Evolutionary conservation across 2,113 vertebrate species (phyloP), one percentile per base, ranked within the genome.

Genomic region (Theristicus caerulescens): DNA sequence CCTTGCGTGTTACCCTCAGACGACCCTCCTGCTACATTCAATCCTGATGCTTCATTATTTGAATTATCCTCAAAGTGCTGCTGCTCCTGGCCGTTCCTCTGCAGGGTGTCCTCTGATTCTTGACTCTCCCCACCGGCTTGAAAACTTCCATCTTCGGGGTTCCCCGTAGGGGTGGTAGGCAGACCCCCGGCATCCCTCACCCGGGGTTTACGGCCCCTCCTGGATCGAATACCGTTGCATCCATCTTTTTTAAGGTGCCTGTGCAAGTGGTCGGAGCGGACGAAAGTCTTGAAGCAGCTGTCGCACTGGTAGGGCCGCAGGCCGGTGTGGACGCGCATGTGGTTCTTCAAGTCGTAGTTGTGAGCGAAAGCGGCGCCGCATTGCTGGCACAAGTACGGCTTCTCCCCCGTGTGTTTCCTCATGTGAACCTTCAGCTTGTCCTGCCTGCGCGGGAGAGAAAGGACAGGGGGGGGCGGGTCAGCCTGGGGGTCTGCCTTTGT

Each of bases 391-490:
- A 99, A 97, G 98, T 99, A 99, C 57, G 99, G 99, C 98, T 99
- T 99, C 98, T 99, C 99, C 51, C 99, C 99, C 6, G 99, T 99
- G 98, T 99, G 99, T 88, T 99, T 99, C 88, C 99, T 82, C 99
- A 99, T 99, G 97, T 99, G 99, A 89, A 99, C 99, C 98, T 99
- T 99, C 93, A 99, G 99, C 98, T 99, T 99, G 99, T 99, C 99
- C 98, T 99, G 99, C 98, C 99, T 99, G 95, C 51, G 18, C 0
- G 52, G 49, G 73, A 70, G 58, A 58, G 31, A 64, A 32, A 64
- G 92, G 67, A 69, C 21, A 69, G 40, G 46, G 4, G 26, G 19
- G 21, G 40, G 49, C 11, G 5, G 15, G 9, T 42, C 26, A 77
- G 42, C 13, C 22, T 10, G 22, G 10, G 51, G 13, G 20, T 11